phyloP scores from a whole-genome alignment of 2,797 vertebrate genomes.

The Threskiornis aethiopicus region DNA sequence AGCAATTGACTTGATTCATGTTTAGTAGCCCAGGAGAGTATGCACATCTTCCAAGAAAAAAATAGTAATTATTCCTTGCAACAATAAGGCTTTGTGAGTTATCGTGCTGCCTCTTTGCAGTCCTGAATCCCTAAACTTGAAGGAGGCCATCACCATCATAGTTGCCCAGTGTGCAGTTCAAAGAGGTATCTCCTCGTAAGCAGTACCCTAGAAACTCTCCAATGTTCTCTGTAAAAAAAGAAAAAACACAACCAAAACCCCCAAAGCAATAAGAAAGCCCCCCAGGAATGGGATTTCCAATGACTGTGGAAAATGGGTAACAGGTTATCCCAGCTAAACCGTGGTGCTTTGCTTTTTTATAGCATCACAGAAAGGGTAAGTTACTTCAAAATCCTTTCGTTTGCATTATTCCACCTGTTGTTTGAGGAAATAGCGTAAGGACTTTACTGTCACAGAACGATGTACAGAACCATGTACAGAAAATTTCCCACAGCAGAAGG shows the following conservation, averaged over 20 bases:
- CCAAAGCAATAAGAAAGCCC: background rate
- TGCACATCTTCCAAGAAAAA: background rate
- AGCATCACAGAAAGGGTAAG: background rate
- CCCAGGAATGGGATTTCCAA: background rate
- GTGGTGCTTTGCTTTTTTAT: background rate
- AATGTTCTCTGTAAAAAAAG: background rate
- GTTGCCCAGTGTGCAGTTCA: background rate
- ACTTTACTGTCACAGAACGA: background rate
- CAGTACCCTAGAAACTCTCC: background rate
- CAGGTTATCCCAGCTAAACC: background rate
- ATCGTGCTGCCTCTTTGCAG: background rate
- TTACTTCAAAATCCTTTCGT: background rate
- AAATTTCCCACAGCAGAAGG: background rate
- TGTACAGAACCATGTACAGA: background rate
- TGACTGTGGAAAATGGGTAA: background rate
- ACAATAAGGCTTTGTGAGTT: background rate
- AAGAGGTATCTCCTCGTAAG: background rate
- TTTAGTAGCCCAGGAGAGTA: background rate
- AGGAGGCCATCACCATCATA: background rate
- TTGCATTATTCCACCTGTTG: background rate
- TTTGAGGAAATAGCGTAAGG: background rate
- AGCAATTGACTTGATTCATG: rapidly evolving
- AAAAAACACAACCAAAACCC: background rate
- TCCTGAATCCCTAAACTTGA: background rate
- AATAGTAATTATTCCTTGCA: background rate